Base-by-base conservation (phyloP, 2,888 invertebrate genomes). In the Eueremaeus valkanovi region DNA sequence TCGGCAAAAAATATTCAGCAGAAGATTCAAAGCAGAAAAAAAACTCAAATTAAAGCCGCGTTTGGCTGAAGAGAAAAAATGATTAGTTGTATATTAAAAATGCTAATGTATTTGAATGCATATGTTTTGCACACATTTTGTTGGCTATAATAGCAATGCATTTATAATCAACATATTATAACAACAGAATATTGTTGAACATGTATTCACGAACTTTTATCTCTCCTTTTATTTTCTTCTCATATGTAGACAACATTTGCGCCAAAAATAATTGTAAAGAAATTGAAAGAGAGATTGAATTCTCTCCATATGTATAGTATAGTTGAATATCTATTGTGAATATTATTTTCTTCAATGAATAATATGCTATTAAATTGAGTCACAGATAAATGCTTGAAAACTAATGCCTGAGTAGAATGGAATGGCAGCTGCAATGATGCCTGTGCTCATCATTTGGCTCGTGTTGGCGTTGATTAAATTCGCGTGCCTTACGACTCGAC, bases 361-460 rank as follows among this genome's bases (percentile, higher is more conserved):
- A 33, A 68, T 68, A 40, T 68, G 68, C 68, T 42, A 68, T 68
- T 40, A 68, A 40, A 40, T 36, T 68, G 68, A 40, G 68, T 63
- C 63, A 63, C 63, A 63, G 63, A 33, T 33, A 31, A 55, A 55
- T 24, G 55, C 55, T 51, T 58, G 27, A 24, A 27, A 58, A 27
- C 24, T 24, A 58, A 58, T 58, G 58, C 21, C 16, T 58, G 6
- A 45, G 9, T 16, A 24, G 51, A 51, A 27, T 55, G 55, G 24
- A 33, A 42, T 21, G 33, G 68, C 40, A 36, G 40, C 40, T 68
- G 68, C 5, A 24, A 21, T n/a, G n/a, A 21, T n/a, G n/a, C 27
- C 33, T 8, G 21, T 27, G 27, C 55, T 31, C 40, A 27, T 68
- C 33, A 40, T 36, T 68, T 8, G 31, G 40, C 21, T 36, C 21